Evolutionary conservation across 1,140 invertebrate species (phyloP).

Genomic region (Andrena cerasifolii): DNA sequence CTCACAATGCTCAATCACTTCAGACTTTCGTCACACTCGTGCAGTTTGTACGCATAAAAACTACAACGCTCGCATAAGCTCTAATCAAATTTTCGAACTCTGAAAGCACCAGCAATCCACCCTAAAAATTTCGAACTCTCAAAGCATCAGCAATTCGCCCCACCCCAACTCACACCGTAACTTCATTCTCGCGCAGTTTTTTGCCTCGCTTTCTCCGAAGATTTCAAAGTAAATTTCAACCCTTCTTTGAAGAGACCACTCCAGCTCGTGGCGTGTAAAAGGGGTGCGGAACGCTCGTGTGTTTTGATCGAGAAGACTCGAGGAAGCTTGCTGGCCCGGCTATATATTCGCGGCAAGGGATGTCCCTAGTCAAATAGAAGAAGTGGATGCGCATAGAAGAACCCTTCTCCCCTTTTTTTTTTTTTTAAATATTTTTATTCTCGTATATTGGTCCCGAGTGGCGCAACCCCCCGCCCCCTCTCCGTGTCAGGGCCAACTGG

Average conservation of each 20-base stretch:
- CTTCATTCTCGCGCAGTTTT: too few species aligned
- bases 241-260: constrained; percentile 9
- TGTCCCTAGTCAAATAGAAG: background rate
- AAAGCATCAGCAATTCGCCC: too few species aligned
- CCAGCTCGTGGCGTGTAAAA: constrained; percentile 35
- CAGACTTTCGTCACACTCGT: too few species aligned
- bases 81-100: too few species aligned
- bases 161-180: background rate
- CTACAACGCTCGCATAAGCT: too few species aligned
- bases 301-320: constrained; percentile 63
- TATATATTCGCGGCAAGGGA: constrained; percentile 17
- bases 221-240: constrained; percentile 5
- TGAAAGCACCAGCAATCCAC: too few species aligned
- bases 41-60: too few species aligned
- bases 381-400: constrained; percentile 1
- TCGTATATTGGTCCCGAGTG: constrained; percentile 1
- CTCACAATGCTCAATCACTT: too few species aligned
- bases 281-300: constrained; percentile 48
- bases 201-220: too few species aligned
- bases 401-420: background rate
- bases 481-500: constrained; percentile 17
- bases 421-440: constrained; percentile 22
- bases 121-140: too few species aligned
- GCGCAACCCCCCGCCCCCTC: background rate
- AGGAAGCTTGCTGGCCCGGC: constrained; percentile 30